phyloP scores from a whole-genome alignment of 1,140 invertebrate genomes.

The Orius insidiosus region DNA sequence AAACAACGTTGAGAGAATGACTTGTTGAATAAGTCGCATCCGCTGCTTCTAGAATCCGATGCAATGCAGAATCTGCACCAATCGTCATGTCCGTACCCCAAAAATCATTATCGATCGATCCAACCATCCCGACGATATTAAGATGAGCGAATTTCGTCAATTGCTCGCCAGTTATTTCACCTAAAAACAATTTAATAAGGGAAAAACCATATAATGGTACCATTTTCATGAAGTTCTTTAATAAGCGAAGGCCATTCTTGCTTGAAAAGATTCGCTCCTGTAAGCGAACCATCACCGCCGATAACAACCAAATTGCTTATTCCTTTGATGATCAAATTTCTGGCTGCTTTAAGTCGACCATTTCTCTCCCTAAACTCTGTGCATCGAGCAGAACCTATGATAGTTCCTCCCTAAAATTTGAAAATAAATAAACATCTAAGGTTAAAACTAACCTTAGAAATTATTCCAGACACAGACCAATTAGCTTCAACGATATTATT shows the following conservation, averaged over 20 bases:
- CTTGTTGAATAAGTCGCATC: slow-evolving; percentile 97
- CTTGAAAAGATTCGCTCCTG: slow-evolving; percentile 92
- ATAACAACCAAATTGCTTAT: slow-evolving; percentile 97
- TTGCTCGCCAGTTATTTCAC: slow-evolving; percentile 65
- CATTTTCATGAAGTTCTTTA: slow-evolving; percentile 59
- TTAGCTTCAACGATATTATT: slow-evolving; percentile 86
- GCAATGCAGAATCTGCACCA: slow-evolving; percentile 93
- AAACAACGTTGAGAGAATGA: slow-evolving; percentile 95
- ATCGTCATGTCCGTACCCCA: slow-evolving; percentile 99
- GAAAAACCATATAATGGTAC: slow-evolving; percentile 25
- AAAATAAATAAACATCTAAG: background rate
- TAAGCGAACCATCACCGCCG: slow-evolving; percentile 95
- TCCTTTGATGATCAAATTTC: slow-evolving; percentile 69
- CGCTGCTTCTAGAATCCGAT: slow-evolving; percentile 95
- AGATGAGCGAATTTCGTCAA: slow-evolving; percentile 53
- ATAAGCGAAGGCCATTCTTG: slow-evolving; percentile 68
- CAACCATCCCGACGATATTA: slow-evolving; percentile 95
- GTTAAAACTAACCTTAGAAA: slow-evolving; percentile 56
- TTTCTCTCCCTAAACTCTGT: slow-evolving; percentile 70
- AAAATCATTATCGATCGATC: slow-evolving; percentile 99
- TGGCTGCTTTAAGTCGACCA: slow-evolving; percentile 81
- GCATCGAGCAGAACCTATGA: slow-evolving; percentile 95
- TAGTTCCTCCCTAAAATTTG: slow-evolving; percentile 69
- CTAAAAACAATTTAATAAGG: slow-evolving; percentile 24
- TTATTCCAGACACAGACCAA: slow-evolving; percentile 98